These are phyloP conservation scores for Bicyclus anynana DNA, from an alignment of 1,140 invertebrate species.

Conservation along the genomic window DNA sequence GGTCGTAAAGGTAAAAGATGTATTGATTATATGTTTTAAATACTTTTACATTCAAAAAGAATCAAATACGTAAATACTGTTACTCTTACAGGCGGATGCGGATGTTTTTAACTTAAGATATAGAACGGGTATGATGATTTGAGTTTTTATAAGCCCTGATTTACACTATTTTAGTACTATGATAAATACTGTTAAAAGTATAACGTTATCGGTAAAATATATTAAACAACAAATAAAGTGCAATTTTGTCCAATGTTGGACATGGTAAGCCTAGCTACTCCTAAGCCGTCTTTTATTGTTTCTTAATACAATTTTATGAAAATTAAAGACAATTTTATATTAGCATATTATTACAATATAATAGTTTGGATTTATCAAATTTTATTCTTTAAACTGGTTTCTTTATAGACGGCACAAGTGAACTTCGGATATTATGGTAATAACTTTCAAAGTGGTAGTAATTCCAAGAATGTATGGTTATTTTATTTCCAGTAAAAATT, in stretches of 20 bases:
- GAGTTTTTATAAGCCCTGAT: too few relatives aligned
- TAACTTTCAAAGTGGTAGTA: neutral
- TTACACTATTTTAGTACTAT: too few relatives aligned
- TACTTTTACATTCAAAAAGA: too few relatives aligned
- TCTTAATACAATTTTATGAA: constrained; percentile 4
- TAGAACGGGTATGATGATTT: too few relatives aligned
- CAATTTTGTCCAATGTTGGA: neutral
- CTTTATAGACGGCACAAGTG: neutral
- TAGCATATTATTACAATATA: constrained; percentile 1
- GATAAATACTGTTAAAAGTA: too few relatives aligned
- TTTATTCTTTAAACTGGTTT: neutral
- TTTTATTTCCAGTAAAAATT: neutral
- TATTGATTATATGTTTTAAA: too few relatives aligned
- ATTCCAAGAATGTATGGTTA: neutral
- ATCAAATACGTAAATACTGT: too few relatives aligned
- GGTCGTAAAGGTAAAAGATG: too few relatives aligned
- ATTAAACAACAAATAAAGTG: too few relatives aligned
- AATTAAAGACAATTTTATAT: constrained; percentile 2
- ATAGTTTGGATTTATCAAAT: neutral
- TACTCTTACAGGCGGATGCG: too few relatives aligned
- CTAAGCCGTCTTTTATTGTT: constrained; percentile 2
- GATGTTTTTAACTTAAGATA: too few relatives aligned
- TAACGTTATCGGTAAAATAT: too few relatives aligned
- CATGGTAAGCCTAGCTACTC: neutral
- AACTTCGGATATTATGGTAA: neutral